A percentile compares a stretch with the other conserved stretches of the same genome.
Evolutionary conservation across 2,113 vertebrate genomes (phyloP).

Genomic region (Puffinus mauretanicus): DNA sequence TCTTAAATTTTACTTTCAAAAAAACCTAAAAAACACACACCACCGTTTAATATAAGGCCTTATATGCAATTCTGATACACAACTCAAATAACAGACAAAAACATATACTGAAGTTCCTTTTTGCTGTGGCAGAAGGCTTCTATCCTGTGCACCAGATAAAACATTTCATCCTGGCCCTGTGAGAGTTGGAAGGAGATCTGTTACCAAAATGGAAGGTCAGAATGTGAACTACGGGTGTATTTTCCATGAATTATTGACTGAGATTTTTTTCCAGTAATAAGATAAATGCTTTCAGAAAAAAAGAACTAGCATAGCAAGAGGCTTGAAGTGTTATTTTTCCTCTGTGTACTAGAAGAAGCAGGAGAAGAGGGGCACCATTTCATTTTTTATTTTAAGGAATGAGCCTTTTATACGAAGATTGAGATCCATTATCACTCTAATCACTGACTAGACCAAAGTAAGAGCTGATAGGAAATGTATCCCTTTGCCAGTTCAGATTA

Average conservation of each 20-base stretch:
- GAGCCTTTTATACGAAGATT: background rate
- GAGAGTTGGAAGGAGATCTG: background rate
- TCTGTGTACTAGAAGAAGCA: background rate
- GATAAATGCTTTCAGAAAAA: background rate
- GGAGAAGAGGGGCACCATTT: background rate
- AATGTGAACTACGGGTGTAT: background rate
- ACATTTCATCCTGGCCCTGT: background rate
- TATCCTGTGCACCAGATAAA: background rate
- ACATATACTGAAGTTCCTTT: background rate
- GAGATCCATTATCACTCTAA: background rate
- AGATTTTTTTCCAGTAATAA: background rate
- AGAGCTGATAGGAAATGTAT: background rate
- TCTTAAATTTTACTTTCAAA: background rate
- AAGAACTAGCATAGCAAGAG: background rate
- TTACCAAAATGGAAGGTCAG: conserved; percentile 37
- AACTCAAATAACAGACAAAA: background rate
- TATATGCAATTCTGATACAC: background rate
- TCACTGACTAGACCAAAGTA: background rate
- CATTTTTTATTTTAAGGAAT: background rate
- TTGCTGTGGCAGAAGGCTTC: background rate
- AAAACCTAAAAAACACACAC: background rate
- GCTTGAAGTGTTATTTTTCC: background rate
- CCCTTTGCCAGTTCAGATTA: background rate
- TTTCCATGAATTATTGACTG: conserved; percentile 38
- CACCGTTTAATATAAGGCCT: background rate